Base-by-base conservation (phyloP, 1,140 invertebrate genomes). In the Drosophila nigromelanica region DNA sequence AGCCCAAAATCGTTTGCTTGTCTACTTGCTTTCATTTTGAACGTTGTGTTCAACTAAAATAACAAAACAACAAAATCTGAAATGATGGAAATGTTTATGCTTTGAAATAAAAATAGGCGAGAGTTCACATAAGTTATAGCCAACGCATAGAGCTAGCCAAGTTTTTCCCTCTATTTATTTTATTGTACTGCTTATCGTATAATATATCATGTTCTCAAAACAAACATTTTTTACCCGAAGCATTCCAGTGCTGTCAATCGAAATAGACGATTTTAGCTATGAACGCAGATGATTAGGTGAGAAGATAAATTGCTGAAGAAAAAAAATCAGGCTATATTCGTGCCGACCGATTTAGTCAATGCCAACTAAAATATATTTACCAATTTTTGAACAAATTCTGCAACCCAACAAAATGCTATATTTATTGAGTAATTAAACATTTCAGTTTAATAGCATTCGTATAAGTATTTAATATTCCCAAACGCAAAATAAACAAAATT, bases 51-150 rank as follows among this genome's bases (percentile, higher is more conserved):
- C n/a, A 2, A 14, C 37, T 18, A 35, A 33, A 27, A 14, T 35
- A 15, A 21, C 4, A 15, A 18, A 51, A 43, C 12, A 12, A 51
- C 2, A 59, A 51, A 11, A 40, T 33, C 24, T n/a, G 3, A 69
- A 70, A 55, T 54, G 60, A 63, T 70, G 50, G 37, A 48, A 47
- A 58, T 72, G 62, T 72, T 72, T 67, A 72, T 72, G 62, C 39
- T 30, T n/a, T 3, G 52, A 50, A 37, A 51, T 52, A 62, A 54
- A 68, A 69, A 61, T 51, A 50, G 52, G 58, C 69, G 39, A 58
- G 33, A 67, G 62, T 33, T 66, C 52, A 47, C 43, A 66, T 43
- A 43, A 71, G 64, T 71, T 67, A 72, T 67, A 35, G 45, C 47
- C 50, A 7, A 35, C 24, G 45, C 27, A 45, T 30, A 12, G 33